phyloP scores from a whole-genome alignment of 2,113 vertebrate species.

The mouse (Mus musculus) region DNA sequence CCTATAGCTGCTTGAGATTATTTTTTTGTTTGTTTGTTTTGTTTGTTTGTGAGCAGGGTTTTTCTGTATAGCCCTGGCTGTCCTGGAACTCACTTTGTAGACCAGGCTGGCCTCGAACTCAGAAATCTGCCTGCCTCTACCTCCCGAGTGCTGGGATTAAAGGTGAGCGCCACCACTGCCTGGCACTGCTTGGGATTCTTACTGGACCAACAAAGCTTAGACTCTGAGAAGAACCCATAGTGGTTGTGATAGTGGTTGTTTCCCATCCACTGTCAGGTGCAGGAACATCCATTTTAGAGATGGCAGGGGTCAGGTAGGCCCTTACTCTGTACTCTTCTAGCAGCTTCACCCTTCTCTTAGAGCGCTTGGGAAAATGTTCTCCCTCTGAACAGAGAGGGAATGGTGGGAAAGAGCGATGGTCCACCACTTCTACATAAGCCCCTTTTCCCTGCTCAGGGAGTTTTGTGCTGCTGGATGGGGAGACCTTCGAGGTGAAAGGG shows the following conservation, averaged over 20 bases:
- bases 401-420: no score
- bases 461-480: constrained; percentile 93
- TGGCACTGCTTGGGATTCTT: background rate
- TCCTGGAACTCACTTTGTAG: no score
- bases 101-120: no score
- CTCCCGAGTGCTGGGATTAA: no score
- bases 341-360: background rate
- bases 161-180: no score
- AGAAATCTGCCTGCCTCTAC: no score
- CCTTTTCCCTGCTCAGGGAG: constrained; percentile 86
- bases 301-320: background rate
- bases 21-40: background rate
- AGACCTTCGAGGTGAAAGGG: constrained; percentile 94
- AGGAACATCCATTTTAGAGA: background rate
- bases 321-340: background rate
- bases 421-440: background rate
- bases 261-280: background rate
- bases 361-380: background rate
- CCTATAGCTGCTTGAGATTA: background rate
- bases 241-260: no score
- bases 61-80: no score
- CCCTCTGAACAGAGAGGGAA: no score
- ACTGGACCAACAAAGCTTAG: background rate
- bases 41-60: no score
- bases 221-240: background rate